These are phyloP conservation scores for Pseudococcus longispinus DNA, from an alignment of 2,888 invertebrate species.

Conservation along the genomic window DNA sequence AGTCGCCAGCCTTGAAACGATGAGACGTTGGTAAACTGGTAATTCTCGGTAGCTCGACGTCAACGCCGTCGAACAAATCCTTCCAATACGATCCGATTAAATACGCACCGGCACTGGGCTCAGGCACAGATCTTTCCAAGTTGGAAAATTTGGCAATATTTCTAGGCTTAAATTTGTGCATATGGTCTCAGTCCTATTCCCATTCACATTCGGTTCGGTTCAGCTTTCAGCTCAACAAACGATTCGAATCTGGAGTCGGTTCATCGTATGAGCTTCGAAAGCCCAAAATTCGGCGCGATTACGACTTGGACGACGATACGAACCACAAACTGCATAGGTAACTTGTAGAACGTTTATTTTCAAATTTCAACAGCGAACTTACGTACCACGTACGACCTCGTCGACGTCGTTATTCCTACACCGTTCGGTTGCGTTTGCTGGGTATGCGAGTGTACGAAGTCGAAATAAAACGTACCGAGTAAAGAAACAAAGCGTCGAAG, in stretches of 20 bases:
- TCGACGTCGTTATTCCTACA: conserved; percentile 11
- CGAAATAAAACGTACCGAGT: not conserved
- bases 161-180: not conserved
- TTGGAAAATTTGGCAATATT: not conserved
- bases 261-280: not conserved
- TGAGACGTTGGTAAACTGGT: conserved; percentile 25
- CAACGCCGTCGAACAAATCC: not conserved
- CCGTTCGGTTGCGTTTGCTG: not conserved
- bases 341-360: too few relatives aligned
- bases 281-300: not conserved
- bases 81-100: not conserved
- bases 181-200: not conserved
- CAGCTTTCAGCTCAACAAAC: not conserved
- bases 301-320: not conserved
- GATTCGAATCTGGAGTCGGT: not conserved
- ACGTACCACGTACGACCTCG: conserved; percentile 6
- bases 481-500: conserved; percentile 14
- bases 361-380: not conserved
- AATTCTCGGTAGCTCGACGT: not conserved
- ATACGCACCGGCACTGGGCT: not conserved
- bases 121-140: not conserved
- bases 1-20: conserved; percentile 42
- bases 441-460: too few relatives aligned
- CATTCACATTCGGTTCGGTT: not conserved
- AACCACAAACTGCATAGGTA: too few relatives aligned